Base-by-base conservation (phyloP, 2,888 invertebrate genomes). In the Priocnemis perturbator region DNA sequence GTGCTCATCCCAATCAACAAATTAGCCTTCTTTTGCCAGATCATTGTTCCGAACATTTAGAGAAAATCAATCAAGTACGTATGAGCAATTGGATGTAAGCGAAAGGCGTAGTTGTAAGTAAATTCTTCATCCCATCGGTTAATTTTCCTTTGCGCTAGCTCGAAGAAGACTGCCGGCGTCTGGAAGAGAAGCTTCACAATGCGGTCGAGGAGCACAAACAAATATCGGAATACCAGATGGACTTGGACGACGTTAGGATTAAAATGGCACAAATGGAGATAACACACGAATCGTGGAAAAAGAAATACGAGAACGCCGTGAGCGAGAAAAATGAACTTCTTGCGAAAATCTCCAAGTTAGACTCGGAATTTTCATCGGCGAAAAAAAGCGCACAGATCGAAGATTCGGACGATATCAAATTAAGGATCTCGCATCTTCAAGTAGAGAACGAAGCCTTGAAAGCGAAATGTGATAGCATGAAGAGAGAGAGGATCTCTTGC, bases 251-350 rank as follows among this genome's bases (percentile, higher is more conserved):
- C 56, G 74, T 83, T 5, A 86, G 78, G 74, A 73, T 88, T 21
- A 87, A 85, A 73, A 79, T 86, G 19, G 88, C 87, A 5, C 87
- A 87, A 67, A 77, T 84, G 55, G 88, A 88, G 65, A 88, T 88
- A 1, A 78, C 82, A 11, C 82, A 85, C 23, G 87, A 87, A 65
- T 82, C 85, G 0, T 77, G 84, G 78, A 83, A 81, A 45, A 85
- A 84, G 56, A 88, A 86, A 67, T 84, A 83, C 48, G 85, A 86
- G 11, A 83, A 72, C 30, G 50, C 69, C 0, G 53, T 78, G 37
- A 76, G 47, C 21, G 88, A 88, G 65, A 73, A 80, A 52, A 81
- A 74, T 15, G 78, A 84, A 53, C 67, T 83, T 56, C 58, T 74
- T 21, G 37, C 69, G 3, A 84, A 83, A 60, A 68, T 86, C 20